A percentile compares a stretch with the other conserved stretches of the same genome.
Conservation (phyloP, 2,113 vertebrate genomes). For the Notarius lentiginosus region DNA sequence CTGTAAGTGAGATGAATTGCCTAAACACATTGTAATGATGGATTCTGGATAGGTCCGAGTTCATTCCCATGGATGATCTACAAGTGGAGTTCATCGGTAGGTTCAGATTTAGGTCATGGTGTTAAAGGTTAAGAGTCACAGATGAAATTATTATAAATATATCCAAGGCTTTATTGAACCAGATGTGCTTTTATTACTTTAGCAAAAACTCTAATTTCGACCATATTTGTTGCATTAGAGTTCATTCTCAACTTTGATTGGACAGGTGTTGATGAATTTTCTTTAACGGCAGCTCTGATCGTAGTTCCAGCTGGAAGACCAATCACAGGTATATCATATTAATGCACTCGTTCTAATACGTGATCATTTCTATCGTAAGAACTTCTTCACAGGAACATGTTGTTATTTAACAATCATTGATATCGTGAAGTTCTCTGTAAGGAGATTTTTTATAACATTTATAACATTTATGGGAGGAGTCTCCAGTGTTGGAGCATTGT, state of each 20-base stretch:
- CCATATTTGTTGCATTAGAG: neutral
- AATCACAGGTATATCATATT: neutral
- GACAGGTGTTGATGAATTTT: neutral
- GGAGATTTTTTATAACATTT: neutral
- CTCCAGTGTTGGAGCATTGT: neutral
- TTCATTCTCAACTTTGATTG: neutral
- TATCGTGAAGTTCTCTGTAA: neutral
- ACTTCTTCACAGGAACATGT: neutral
- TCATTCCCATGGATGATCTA: conserved; percentile 11
- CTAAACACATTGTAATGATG: conserved; percentile 27
- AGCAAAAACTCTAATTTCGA: neutral
- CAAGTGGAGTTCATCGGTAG: neutral
- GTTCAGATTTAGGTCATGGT: neutral
- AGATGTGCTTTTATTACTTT: neutral
- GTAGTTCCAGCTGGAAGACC: neutral
- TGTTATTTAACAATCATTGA: neutral
- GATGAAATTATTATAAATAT: neutral
- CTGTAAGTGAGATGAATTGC: conserved; percentile 44
- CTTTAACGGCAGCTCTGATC: neutral
- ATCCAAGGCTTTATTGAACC: neutral
- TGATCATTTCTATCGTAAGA: neutral
- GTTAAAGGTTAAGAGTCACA: neutral
- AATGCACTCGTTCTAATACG: neutral
- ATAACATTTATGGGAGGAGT: neutral
- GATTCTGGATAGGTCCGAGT: conserved; percentile 1